A percentile compares a stretch with the other conserved stretches of the same genome.
phyloP scores from a whole-genome alignment of 2,113 vertebrate genomes.

The Percina caprodes region DNA sequence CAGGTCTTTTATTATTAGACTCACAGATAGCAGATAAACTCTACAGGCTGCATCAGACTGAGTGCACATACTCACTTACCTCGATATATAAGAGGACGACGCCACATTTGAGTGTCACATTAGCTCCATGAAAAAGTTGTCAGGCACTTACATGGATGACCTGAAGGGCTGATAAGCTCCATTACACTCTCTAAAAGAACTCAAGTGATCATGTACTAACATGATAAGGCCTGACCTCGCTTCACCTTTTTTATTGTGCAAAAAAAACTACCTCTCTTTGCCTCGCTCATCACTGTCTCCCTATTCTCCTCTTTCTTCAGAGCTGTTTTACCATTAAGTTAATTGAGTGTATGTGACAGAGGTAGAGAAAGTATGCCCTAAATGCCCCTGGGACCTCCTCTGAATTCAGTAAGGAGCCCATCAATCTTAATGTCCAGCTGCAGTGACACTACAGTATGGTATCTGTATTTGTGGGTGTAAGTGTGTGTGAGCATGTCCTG shows the following conservation, averaged over 20 bases:
- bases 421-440: slow-evolving; percentile 62
- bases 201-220: slow-evolving; percentile 59
- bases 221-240: slow-evolving; percentile 52
- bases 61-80: slow-evolving; percentile 7
- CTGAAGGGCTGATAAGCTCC: slow-evolving; percentile 34
- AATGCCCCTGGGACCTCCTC: slow-evolving; percentile 60
- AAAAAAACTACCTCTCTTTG: slow-evolving; percentile 42
- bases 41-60: slow-evolving; percentile 8
- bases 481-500: slow-evolving; percentile 25
- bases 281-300: slow-evolving; percentile 8
- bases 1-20: slow-evolving; percentile 17
- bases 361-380: slow-evolving; percentile 46
- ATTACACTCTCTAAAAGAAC: slow-evolving; percentile 49
- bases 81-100: slow-evolving; percentile 2
- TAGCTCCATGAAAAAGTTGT: slow-evolving; percentile 44
- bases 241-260: slow-evolving; percentile 31
- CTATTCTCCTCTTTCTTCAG: slow-evolving; percentile 28
- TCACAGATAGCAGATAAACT: slow-evolving; percentile 14
- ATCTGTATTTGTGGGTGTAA: slow-evolving; percentile 13
- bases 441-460: slow-evolving; percentile 32
- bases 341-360: slow-evolving; percentile 57
- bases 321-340: slow-evolving; percentile 66
- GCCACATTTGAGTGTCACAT: slow-evolving; percentile 25
- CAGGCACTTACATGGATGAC: slow-evolving; percentile 48
- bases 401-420: slow-evolving; percentile 66